Percentiles rank a stretch among this genome's conserved stretches.
Conservation (phyloP, 2,113 vertebrate genomes). For the human region DNA sequence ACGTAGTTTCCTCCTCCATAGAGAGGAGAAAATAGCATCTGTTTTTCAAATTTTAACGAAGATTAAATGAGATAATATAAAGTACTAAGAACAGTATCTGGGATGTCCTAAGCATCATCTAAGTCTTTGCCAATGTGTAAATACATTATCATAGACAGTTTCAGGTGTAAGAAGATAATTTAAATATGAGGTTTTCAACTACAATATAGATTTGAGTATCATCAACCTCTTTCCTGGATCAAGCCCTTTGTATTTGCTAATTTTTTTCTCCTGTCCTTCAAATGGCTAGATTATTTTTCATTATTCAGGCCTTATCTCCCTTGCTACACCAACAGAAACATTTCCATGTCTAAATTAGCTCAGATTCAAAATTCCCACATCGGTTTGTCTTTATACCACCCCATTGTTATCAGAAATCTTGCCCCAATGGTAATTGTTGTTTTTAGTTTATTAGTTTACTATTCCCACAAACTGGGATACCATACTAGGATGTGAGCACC, state of each 20-base stretch:
- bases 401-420: neutral
- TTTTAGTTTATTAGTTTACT: neutral
- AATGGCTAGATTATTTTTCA: neutral
- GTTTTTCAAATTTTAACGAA: neutral
- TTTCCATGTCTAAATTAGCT: neutral
- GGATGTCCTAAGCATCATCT: neutral
- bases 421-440: neutral
- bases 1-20: neutral
- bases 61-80: neutral
- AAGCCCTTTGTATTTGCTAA: neutral
- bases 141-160: neutral
- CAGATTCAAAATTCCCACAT: neutral
- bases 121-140: neutral
- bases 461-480: neutral
- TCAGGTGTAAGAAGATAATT: neutral
- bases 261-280: neutral
- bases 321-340: neutral
- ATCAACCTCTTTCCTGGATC: neutral
- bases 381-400: neutral
- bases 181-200: neutral
- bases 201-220: neutral
- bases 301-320: neutral
- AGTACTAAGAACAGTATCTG: neutral
- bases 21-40: neutral
- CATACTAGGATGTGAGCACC: neutral